Percentiles rank a stretch among this genome's conserved stretches.
These are phyloP conservation scores for Nudaria mundana DNA, from an alignment of 2,888 invertebrate genomes.

Conservation along the genomic window DNA sequence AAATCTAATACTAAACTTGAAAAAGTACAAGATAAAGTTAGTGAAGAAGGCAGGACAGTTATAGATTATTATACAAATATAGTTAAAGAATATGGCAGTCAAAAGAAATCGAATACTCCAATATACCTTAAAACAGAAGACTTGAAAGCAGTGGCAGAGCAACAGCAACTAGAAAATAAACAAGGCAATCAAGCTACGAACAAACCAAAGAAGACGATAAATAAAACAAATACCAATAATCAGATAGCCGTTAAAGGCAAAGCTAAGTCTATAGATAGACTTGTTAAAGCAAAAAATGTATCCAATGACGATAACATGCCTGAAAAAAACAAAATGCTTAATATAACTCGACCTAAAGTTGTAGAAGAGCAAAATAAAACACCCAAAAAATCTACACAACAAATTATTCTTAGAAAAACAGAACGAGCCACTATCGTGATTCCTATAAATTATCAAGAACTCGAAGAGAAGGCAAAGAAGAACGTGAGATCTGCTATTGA, in stretches of 20 bases:
- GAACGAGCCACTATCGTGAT: slow-evolving; percentile 72
- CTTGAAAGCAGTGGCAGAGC: slow-evolving; percentile 80
- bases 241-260: slow-evolving; percentile 30
- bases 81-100: slow-evolving; percentile 85
- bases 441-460: slow-evolving; percentile 76
- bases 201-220: slow-evolving; percentile 38
- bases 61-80: slow-evolving; percentile 91
- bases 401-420: slow-evolving; percentile 61
- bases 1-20: slow-evolving; percentile 42
- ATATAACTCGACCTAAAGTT: slow-evolving; percentile 11
- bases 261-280: slow-evolving; percentile 36
- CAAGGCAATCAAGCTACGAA: slow-evolving; percentile 36
- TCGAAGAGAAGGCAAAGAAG: slow-evolving; percentile 83
- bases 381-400: slow-evolving; percentile 47
- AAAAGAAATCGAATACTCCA: slow-evolving; percentile 69
- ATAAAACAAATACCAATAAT: slow-evolving; percentile 39
- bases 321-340: slow-evolving; percentile 26
- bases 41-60: slow-evolving; percentile 85
- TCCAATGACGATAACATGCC: slow-evolving; percentile 28
- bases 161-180: slow-evolving; percentile 59
- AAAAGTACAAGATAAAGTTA: slow-evolving; percentile 58
- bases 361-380: slow-evolving; percentile 34
- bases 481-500: slow-evolving; percentile 86
- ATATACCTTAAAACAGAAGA: slow-evolving; percentile 84
- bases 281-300: slow-evolving; percentile 29